Evolutionary conservation across 1,140 invertebrate genomes (phyloP).

Genomic region (Gryllus bimaculatus): DNA sequence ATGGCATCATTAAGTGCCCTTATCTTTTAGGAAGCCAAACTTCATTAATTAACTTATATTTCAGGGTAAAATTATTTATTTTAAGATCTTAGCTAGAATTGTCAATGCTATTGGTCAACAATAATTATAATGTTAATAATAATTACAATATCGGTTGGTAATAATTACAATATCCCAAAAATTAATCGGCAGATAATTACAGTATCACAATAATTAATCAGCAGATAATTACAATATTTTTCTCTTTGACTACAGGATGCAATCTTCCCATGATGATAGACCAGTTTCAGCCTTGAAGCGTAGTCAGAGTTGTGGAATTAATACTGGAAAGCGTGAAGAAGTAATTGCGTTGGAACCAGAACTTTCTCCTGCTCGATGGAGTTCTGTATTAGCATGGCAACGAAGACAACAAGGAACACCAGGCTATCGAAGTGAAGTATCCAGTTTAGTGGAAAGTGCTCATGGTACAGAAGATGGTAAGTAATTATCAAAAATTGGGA

Average conservation of each 20-base stretch:
- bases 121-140: not conserved
- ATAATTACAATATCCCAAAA: not conserved
- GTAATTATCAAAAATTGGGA: not conserved
- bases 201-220: not conserved
- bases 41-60: too few species aligned
- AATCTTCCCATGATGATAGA: not conserved
- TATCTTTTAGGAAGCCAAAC: too few species aligned
- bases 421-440: constrained; percentile 34
- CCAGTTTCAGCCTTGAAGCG: not conserved
- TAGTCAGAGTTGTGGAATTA: constrained; percentile 13
- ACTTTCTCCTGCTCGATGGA: constrained; percentile 13
- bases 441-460: constrained; percentile 38
- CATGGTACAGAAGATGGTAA: constrained; percentile 27
- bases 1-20: too few species aligned
- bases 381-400: constrained; percentile 14
- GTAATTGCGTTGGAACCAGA: not conserved
- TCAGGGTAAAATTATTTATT: too few species aligned
- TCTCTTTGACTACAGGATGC: not conserved
- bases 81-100: too few species aligned
- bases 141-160: not conserved
- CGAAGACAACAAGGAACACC: constrained; percentile 9
- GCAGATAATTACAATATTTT: not conserved
- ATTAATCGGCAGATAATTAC: too few species aligned
- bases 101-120: not conserved
- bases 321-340: not conserved